Evolutionary conservation across 92 coral and sea anemone species (phyloP), one percentile per base, ranked within the genome.

Genomic region (Nematostella vectensis): DNA sequence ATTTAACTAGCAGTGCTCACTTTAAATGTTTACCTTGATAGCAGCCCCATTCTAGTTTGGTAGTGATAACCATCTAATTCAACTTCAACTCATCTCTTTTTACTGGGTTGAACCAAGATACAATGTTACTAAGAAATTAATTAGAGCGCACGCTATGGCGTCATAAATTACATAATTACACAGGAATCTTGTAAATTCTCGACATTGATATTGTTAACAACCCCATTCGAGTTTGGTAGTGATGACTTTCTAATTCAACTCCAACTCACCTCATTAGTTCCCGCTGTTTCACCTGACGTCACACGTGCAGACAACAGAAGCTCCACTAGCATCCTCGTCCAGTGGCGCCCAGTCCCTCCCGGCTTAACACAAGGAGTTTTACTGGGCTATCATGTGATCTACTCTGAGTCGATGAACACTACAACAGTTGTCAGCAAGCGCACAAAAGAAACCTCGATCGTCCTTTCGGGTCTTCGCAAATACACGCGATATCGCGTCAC

Each of bases 301-400:
- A 47, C 33, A n/a, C 59, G 49, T 8, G 31, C 48, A 10, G 50
- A 29, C 18, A 63, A 50, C 47, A 29, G 10, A 28, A 63, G 48
- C 9, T 20, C 27, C 1, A 36, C 25, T 11, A 63, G 69, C 15
- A 49, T 63, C 23, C 18, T 27, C 1, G 49, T 63, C 50, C 22
- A 30, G 48, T 50, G 69, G 69, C 3, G 22, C n/a, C 33, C 10
- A 2, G 48, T 63, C 8, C 69, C 69, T 29, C 2, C 59, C 43
- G 25, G 15, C 24, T 28, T 40, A 1, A 28, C n/a, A 17, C 25
- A 63, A 2, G 60, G 60, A 0, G 31, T 25, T 11, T 25, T 63
- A 15, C 28, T 51, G 15, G 44, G 36, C 2, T 50, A 63, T 19
- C 25, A 3, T 2, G 49, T 63, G 0, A 17, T 9, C 20, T 61